These are phyloP conservation scores for Diaperis boleti DNA, from an alignment of 2,888 invertebrate genomes.

Conservation along the genomic window DNA sequence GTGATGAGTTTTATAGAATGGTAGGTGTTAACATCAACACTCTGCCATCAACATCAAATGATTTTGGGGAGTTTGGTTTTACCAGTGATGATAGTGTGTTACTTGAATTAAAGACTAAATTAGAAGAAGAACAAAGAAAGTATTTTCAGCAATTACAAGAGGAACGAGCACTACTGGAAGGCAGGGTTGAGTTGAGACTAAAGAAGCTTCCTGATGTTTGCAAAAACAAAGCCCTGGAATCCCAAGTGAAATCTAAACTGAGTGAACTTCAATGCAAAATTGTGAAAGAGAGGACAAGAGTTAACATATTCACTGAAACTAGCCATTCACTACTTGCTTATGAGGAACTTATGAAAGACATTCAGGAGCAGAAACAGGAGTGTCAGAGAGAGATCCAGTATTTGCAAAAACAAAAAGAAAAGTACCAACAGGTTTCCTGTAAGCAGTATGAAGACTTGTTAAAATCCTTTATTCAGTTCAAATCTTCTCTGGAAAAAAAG, in stretches of 20 bases:
- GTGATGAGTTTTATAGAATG: conserved; percentile 46
- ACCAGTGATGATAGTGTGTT: conserved; percentile 3
- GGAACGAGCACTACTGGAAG: conserved; percentile 57
- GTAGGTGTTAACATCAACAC: conserved; percentile 49
- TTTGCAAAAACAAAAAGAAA: conserved; percentile 60
- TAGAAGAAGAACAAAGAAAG: conserved; percentile 59
- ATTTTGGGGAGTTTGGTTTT: not conserved
- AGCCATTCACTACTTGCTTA: conserved; percentile 64
- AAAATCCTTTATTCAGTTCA: conserved; percentile 63
- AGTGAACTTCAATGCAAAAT: conserved; percentile 60
- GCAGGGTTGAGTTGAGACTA: conserved; percentile 61
- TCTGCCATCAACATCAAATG: conserved; percentile 4
- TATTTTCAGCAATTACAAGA: conserved; percentile 60
- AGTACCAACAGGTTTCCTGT: conserved; percentile 63
- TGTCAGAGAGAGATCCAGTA: conserved; percentile 61
- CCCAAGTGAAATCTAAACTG: conserved; percentile 60
- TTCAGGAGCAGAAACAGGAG: conserved; percentile 62
- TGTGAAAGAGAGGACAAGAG: conserved; percentile 51
- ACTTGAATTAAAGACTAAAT: conserved; percentile 60
- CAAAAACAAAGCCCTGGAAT: conserved; percentile 60
- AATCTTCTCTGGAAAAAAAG: conserved; percentile 63
- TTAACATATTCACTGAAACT: conserved; percentile 65
- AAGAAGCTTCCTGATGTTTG: conserved; percentile 57
- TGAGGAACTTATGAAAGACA: conserved; percentile 59
- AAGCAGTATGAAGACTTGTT: conserved; percentile 66